Conservation (phyloP, 2,888 invertebrate genomes). For the Amiota minor region DNA sequence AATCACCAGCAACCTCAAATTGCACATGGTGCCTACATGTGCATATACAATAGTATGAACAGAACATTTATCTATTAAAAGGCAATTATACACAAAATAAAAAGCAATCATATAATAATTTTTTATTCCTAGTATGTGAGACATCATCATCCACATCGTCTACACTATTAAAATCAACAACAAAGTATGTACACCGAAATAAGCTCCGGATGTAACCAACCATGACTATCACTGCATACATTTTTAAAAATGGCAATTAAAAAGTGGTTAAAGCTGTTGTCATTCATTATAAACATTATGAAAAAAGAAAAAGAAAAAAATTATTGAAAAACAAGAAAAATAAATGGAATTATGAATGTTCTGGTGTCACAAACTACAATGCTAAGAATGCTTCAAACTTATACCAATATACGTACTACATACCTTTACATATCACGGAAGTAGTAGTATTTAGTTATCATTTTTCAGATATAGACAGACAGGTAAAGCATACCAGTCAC, state of each 20-base stretch:
- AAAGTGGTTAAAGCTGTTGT: slow-evolving; percentile 13
- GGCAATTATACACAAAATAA: slow-evolving; percentile 14
- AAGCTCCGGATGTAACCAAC: background rate
- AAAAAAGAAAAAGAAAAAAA: background rate
- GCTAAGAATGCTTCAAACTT: too few relatives aligned
- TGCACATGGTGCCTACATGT: slow-evolving; percentile 4
- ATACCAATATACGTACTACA: too few relatives aligned
- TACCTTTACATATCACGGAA: too few relatives aligned
- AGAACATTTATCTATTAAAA: slow-evolving; percentile 1
- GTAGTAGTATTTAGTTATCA: too few relatives aligned
- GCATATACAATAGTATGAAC: background rate
- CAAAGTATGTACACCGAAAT: background rate
- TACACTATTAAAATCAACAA: background rate
- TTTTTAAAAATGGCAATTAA: slow-evolving; percentile 13
- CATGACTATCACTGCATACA: background rate
- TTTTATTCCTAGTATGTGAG: background rate
- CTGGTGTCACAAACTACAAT: too few relatives aligned
- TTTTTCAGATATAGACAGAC: background rate
- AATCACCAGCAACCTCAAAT: background rate
- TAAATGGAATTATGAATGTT: too few relatives aligned
- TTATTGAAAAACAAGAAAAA: background rate
- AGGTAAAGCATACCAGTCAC: background rate
- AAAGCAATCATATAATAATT: slow-evolving; percentile 13
- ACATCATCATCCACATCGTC: slow-evolving; percentile 17
- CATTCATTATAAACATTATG: background rate